Evolutionary conservation across 2,797 vertebrate genomes (phyloP), one percentile per base, ranked within the genome.

Genomic region (Lemur catta): DNA sequence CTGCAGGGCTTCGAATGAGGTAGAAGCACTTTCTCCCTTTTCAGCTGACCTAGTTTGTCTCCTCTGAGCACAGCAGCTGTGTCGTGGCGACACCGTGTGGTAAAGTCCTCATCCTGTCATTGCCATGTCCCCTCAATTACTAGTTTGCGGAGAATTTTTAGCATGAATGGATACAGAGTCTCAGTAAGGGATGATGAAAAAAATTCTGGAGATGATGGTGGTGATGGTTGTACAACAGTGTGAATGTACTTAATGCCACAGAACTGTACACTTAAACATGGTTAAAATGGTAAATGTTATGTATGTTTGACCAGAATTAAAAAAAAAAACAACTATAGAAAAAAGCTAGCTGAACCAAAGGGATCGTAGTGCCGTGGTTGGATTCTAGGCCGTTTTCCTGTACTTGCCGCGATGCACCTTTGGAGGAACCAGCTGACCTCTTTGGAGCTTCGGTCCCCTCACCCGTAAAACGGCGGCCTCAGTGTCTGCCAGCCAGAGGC

Each of bases 51-150:
- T 94, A 17, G 28, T 82, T 55, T 63, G 57, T 28, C 24, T 9
- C 8, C 48, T 72, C 12, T 28, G 35, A 0, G 4, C 14, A 17
- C 74, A 3, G 87, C 87, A 95, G 48, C 79, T 75, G 91, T 75
- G 18, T 92, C 79, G 91, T 96, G 91, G 97, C 67, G 97, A 98
- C 97, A 89, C 96, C 98, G 98, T 80, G 97, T 98, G 98, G 98
- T 57, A 80, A 59, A 0, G 0, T 55, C 89, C 26, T 38, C 11
- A 20, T 0, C 71, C 76, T 75, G 57, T 67, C 50, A 33, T 69
- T 22, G 72, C 50, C 43, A 22, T 75, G 93, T 48, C 50, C 24
- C 26, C 52, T 80, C 24, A 3, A 57, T 57, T 57, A 10, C 52
- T 57, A 80, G n/a, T 26, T 57, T n/a, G 75, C 35, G 18, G 15